Conservation (phyloP, 2,113 vertebrate species). For the Microtus montanus region DNA sequence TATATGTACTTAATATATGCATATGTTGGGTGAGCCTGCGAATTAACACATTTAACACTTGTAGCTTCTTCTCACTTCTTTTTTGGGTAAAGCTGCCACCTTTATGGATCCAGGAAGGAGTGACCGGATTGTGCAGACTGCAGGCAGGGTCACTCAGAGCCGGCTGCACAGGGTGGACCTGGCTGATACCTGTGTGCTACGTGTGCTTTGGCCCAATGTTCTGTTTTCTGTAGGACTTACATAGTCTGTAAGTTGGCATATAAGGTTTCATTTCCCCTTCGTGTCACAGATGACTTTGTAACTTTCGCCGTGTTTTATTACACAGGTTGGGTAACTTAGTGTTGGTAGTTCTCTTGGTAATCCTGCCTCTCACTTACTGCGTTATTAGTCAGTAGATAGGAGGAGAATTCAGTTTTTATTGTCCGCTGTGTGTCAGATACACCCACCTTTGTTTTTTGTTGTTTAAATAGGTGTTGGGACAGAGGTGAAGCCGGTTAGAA, state of each 20-base stretch:
- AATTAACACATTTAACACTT: background rate
- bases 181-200: no score
- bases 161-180: background rate
- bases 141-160: background rate
- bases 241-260: background rate
- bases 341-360: background rate
- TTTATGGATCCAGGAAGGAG: background rate
- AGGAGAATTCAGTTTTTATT: background rate
- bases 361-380: background rate
- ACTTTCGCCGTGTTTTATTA: background rate
- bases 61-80: background rate
- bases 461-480: background rate
- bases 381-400: background rate
- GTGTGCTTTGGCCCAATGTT: accelerated
- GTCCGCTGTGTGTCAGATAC: background rate
- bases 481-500: background rate
- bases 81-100: background rate
- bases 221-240: background rate
- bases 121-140: background rate
- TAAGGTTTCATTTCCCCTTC: background rate
- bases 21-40: no score
- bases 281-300: background rate
- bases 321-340: background rate
- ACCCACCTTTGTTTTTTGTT: background rate
- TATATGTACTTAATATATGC: background rate